phyloP scores from a whole-genome alignment of 2,888 invertebrate species.

The Phyllotreta cruciferae region DNA sequence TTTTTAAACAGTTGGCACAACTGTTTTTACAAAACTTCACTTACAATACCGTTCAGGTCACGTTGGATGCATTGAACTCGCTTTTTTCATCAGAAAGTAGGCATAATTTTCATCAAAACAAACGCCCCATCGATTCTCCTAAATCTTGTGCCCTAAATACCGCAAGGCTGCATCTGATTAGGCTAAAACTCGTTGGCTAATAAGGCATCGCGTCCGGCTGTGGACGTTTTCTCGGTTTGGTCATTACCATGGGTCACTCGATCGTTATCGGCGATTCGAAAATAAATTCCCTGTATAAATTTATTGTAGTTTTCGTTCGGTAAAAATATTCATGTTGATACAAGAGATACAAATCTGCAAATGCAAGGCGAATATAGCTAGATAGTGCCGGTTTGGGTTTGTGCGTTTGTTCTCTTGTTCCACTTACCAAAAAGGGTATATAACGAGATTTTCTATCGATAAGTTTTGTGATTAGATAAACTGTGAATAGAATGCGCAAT shows the following conservation, averaged over 20 bases:
- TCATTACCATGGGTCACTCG: constrained; percentile 22
- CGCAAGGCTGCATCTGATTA: constrained; percentile 4
- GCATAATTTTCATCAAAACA: neutral
- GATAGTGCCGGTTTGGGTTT: constrained; percentile 8
- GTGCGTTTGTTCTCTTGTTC: constrained; percentile 16
- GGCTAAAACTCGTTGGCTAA: constrained; percentile 21
- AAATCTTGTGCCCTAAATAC: neutral
- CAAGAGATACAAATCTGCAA: constrained; percentile 23
- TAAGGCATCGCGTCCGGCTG: constrained; percentile 20
- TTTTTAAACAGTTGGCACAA: too few relatives aligned
- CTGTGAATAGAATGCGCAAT: neutral
- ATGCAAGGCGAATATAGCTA: constrained; percentile 22
- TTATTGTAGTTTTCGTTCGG: constrained; percentile 16
- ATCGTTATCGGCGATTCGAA: constrained; percentile 9
- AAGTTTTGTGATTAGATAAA: neutral
- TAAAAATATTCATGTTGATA: constrained; percentile 20
- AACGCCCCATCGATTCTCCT: neutral
- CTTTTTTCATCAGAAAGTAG: too few relatives aligned
- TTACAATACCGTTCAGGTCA: too few relatives aligned
- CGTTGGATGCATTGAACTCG: too few relatives aligned
- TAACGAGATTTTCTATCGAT: constrained; percentile 6
- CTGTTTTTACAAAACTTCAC: too few relatives aligned
- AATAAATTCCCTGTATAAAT: constrained; percentile 23
- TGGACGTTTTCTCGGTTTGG: constrained; percentile 21
- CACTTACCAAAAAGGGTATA: constrained; percentile 21